Conservation (phyloP, 1,140 invertebrate genomes). For the Helicoverpa armigera region DNA sequence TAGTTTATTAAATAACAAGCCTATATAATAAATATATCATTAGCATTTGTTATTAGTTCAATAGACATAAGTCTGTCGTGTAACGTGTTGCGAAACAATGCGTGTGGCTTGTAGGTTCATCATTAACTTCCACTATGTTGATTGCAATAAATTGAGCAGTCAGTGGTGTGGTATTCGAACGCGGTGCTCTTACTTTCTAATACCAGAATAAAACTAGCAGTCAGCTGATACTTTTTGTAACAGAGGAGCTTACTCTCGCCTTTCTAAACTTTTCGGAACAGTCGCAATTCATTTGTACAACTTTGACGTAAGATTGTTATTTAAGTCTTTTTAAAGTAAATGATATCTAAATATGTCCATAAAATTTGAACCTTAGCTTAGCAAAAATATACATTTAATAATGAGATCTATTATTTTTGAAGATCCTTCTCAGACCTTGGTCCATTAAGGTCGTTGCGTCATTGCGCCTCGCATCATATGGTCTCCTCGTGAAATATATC, state of each 20-base stretch:
- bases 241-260: constrained; percentile 11
- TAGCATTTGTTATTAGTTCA: too few relatives aligned
- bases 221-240: constrained; percentile 4
- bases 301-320: not conserved
- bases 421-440: constrained; percentile 21
- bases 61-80: not conserved
- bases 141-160: not conserved
- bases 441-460: constrained; percentile 48
- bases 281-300: not conserved
- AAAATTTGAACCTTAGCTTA: constrained; percentile 7
- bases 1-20: too few relatives aligned
- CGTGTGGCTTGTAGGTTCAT: not conserved
- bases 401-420: not conserved
- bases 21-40: too few relatives aligned
- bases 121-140: not conserved
- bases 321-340: not conserved
- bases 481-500: constrained; percentile 91
- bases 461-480: constrained; percentile 83
- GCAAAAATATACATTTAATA: constrained; percentile 24
- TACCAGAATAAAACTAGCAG: constrained; percentile 7
- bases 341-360: not conserved
- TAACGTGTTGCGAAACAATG: not conserved
- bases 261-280: too few relatives aligned
- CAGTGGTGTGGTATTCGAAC: not conserved
- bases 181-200: constrained; percentile 19